Conservation (phyloP, 2,888 invertebrate genomes). For the Nineta flava region DNA sequence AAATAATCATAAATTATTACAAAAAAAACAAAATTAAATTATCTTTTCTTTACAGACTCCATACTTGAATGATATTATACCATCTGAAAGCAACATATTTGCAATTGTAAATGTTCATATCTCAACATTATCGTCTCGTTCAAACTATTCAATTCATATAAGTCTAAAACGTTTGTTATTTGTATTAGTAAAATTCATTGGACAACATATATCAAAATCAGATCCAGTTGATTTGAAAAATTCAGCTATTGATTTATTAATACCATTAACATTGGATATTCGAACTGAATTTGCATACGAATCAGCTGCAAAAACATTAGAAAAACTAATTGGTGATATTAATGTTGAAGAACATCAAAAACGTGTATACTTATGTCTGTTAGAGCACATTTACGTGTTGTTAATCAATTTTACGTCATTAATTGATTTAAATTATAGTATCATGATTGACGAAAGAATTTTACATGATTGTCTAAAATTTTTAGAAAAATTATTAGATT, state of each 20-base stretch:
- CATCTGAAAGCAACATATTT: slow-evolving; percentile 69
- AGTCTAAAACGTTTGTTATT: slow-evolving; percentile 48
- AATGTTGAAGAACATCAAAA: slow-evolving; percentile 50
- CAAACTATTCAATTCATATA: slow-evolving; percentile 39
- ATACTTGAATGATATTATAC: slow-evolving; percentile 61
- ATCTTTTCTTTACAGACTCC: slow-evolving; percentile 35
- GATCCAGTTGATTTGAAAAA: slow-evolving; percentile 46
- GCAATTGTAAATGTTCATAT: slow-evolving; percentile 53
- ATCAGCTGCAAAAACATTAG: slow-evolving; percentile 41
- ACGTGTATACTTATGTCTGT: slow-evolving; percentile 43
- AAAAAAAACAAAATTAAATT: not conserved
- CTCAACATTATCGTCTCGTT: slow-evolving; percentile 42
- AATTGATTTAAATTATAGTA: slow-evolving; percentile 14
- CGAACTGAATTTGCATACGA: slow-evolving; percentile 60
- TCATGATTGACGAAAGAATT: slow-evolving; percentile 39
- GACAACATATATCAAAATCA: slow-evolving; percentile 40
- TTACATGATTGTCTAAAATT: slow-evolving; percentile 58
- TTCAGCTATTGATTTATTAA: slow-evolving; percentile 48
- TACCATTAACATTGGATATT: slow-evolving; percentile 61
- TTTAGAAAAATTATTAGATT: slow-evolving; percentile 74
- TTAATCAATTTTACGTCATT: slow-evolving; percentile 41
- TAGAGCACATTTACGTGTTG: slow-evolving; percentile 51
- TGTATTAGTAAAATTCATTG: slow-evolving; percentile 45
- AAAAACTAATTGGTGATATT: slow-evolving; percentile 41
- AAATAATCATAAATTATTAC: no score